Base-by-base conservation (phyloP, 2,888 invertebrate genomes). In the Frankliniella intonsa region DNA sequence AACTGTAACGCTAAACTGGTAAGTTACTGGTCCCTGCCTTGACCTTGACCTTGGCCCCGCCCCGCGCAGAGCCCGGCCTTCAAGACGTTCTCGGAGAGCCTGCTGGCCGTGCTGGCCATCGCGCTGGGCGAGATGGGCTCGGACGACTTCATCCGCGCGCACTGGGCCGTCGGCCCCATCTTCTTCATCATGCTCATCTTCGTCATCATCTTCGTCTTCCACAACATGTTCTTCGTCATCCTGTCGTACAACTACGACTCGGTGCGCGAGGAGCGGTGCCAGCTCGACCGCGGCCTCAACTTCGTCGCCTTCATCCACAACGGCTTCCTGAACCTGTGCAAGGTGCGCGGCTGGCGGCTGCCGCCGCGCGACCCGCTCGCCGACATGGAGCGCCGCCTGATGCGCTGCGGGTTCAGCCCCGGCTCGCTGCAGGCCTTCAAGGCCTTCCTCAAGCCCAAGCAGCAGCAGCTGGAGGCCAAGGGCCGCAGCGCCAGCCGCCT, bases 221-320 rank as follows among this genome's bases (percentile, higher is more conserved):
- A 69, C 69, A 69, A 69, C 69, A 69, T 69, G 69, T 69, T 69
- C 69, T 69, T 69, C 69, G 69, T 69, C 69, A 69, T 69, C 22
- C 69, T 69, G 69, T 69, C 69, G 69, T 69, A 69, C 69, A 69
- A 69, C 69, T 69, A 69, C 69, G 69, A 69, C 69, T 69, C 69
- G 69, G 69, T 69, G 69, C 69, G 69, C 69, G 69, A 69, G n/a
- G 69, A 69, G 22, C 69, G 69, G 3, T n/a, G 69, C 69, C 69
- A 69, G 69, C 69, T 69, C n/a, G 69, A 69, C 69, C 69, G 69
- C 69, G 69, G 69, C 69, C 69, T 69, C 69, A 69, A 69, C 69
- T 69, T 69, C 69, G 11, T 22, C n/a, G 69, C 69, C 69, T 69
- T 69, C 22, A 69, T 69, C 69, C 22, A 22, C 69, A 69, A 69